Percentiles rank a stretch among this genome's conserved stretches.
These are phyloP conservation scores for Artibeus lituratus DNA, from an alignment of 2,797 vertebrate species.

Conservation along the genomic window DNA sequence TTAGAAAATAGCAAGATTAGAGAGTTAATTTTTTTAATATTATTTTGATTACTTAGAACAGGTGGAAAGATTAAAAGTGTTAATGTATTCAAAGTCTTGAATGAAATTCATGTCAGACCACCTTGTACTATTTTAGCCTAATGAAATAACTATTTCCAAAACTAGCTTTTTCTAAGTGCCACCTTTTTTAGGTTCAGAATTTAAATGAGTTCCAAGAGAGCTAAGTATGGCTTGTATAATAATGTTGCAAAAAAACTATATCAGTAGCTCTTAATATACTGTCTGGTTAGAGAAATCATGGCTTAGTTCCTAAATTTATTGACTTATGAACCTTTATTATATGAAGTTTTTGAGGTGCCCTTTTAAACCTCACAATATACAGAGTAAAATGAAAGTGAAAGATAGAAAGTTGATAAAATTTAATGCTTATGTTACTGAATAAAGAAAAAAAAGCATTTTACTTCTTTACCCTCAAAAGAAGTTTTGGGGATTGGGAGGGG, in stretches of 20 bases:
- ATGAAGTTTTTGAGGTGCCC: not conserved
- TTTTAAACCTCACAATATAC: not conserved
- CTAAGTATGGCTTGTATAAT: conserved; percentile 49
- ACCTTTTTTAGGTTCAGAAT: conserved; percentile 58
- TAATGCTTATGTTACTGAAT: not conserved
- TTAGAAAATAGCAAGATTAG: conserved; percentile 8
- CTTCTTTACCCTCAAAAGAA: not conserved
- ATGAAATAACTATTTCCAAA: conserved; percentile 60
- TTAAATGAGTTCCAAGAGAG: conserved; percentile 59
- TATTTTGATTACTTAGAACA: conserved; percentile 52
- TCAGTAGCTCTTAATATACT: not conserved
- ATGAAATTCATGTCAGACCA: conserved; percentile 60
- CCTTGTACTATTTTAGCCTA: conserved; percentile 65
- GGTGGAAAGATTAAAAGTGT: conserved; percentile 67
- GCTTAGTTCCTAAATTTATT: conserved; percentile 1
- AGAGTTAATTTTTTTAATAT: not conserved
- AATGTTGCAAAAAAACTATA: not conserved
- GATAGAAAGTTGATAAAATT: not conserved
- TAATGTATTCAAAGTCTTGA: conserved; percentile 67
- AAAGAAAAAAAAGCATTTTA: not conserved
- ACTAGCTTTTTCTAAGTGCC: conserved; percentile 30
- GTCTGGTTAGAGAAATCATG: not conserved
- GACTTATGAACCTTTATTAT: not conserved
- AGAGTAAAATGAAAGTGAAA: not conserved
- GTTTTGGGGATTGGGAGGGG: not conserved